A percentile compares a stretch with the other conserved stretches of the same genome.
Conservation (phyloP, 2,888 invertebrate genomes). For the Dasysyrphus albostriatus region DNA sequence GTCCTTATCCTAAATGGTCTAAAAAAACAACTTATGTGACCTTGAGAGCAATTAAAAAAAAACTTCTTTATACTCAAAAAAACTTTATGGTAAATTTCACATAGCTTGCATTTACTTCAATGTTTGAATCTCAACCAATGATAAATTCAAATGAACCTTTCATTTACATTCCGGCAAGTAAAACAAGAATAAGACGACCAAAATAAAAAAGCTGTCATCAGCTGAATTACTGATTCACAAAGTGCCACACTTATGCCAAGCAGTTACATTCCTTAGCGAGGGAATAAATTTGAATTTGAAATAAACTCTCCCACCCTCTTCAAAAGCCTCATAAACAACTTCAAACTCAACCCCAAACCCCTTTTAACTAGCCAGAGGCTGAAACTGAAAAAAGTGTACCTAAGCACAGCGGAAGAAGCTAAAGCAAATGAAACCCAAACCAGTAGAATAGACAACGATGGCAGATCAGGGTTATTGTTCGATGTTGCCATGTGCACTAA, state of each 20-base stretch:
- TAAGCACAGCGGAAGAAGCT: conserved; percentile 39
- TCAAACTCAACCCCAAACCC: conserved; percentile 11
- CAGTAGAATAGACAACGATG: conserved; percentile 35
- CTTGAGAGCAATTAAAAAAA: conserved; percentile 5
- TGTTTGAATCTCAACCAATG: background rate
- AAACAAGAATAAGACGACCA: background rate
- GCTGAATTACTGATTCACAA: conserved; percentile 63
- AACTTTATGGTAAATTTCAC: conserved; percentile 10
- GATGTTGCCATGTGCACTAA: conserved; percentile 74
- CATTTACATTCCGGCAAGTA: conserved; percentile 23
- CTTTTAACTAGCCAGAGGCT: background rate
- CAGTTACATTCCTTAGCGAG: conserved; percentile 52
- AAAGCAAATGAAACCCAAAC: conserved; percentile 37
- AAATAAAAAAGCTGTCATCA: conserved; percentile 56
- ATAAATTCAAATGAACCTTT: conserved; percentile 49
- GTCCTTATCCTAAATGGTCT: too few relatives aligned
- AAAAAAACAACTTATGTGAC: background rate
- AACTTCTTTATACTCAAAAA: background rate
- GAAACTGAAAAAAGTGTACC: background rate
- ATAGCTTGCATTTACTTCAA: conserved; percentile 20
- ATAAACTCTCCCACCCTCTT: conserved; percentile 28
- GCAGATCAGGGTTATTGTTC: conserved; percentile 71
- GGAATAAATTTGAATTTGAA: conserved; percentile 63
- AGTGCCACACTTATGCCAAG: conserved; percentile 58
- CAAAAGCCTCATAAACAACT: conserved; percentile 22